These are phyloP conservation scores for Puma concolor DNA, from an alignment of 2,113 vertebrate genomes.

Conservation along the genomic window DNA sequence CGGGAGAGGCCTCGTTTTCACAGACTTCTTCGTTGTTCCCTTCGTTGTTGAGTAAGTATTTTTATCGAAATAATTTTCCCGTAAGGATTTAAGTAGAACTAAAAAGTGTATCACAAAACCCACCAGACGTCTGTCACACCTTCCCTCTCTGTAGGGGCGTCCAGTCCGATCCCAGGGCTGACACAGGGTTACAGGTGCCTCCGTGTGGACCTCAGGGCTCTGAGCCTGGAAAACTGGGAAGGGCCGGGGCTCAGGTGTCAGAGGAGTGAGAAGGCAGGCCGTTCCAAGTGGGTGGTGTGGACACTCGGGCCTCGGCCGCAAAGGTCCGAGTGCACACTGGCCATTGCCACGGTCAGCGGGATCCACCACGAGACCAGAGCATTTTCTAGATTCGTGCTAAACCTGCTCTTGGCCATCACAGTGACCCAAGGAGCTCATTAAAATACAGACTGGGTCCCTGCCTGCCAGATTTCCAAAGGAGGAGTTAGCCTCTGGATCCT, in stretches of 20 bases:
- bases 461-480: neutral
- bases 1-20: neutral
- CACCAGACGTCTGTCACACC: neutral
- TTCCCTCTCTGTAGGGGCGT: neutral
- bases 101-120: too few relatives aligned
- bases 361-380: neutral
- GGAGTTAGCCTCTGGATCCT: neutral
- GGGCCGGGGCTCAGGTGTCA: neutral
- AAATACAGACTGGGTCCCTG: fast-evolving
- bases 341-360: neutral
- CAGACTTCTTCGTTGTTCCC: neutral
- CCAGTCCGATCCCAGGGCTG: neutral
- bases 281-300: neutral
- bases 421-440: neutral
- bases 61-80: neutral
- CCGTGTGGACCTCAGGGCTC: fast-evolving
- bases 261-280: neutral
- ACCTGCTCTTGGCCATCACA: too few relatives aligned
- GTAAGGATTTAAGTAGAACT: neutral
- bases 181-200: too few relatives aligned
- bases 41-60: neutral
- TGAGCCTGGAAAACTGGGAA: neutral
- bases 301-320: neutral
- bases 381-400: neutral
- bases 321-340: neutral